These are phyloP conservation scores for Bombyx mori DNA, from an alignment of 1,140 invertebrate species.

Conservation along the genomic window ASM3026992v2 NC_085131.1:8412001-8412500, in stretches of 20 bases:
- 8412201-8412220: slow-evolving; percentile 51
- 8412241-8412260: slow-evolving; percentile 8
- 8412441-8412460: slow-evolving; percentile 78
- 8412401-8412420: slow-evolving; percentile 94
- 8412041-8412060: no score
- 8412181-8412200: slow-evolving; percentile 84
- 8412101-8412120: not conserved
- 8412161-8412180: slow-evolving; percentile 76
- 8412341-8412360: not conserved
- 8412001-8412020: no score
- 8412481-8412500: not conserved
- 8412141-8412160: slow-evolving; percentile 91
- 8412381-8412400: slow-evolving; percentile 60
- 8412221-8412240: slow-evolving; percentile 5
- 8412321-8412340: not conserved
- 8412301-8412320: no score
- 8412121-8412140: slow-evolving; percentile 77
- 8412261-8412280: no score
- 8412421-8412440: slow-evolving; percentile 75
- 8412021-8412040: no score
- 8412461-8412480: slow-evolving; percentile 17
- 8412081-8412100: no score
- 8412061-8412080: no score
- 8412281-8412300: no score
- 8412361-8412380: not conserved